Evolutionary conservation across 2,113 vertebrate genomes (phyloP).

Genomic region (Salvator merianae): DNA sequence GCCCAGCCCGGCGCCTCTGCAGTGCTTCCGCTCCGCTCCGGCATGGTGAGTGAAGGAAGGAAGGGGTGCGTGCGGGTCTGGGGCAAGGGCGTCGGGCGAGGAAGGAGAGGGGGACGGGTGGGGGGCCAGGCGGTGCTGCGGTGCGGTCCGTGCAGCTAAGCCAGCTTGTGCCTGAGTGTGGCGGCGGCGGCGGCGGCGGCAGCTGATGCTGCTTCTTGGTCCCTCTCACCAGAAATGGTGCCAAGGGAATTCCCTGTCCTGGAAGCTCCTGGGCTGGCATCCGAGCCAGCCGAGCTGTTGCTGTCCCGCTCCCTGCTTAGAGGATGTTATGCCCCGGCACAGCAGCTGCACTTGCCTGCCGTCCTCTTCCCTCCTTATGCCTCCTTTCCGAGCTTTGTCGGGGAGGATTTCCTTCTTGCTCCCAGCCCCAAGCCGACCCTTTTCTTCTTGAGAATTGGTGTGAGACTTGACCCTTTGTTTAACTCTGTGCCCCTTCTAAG

Average conservation of each 20-base stretch:
- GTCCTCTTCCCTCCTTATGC: neutral
- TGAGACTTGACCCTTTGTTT: neutral
- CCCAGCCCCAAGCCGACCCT: neutral
- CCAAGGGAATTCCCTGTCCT: conserved; percentile 27
- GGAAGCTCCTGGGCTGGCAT: neutral
- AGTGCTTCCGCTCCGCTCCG: conserved; percentile 25
- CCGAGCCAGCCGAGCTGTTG: neutral
- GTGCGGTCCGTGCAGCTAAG: neutral
- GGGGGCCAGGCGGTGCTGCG: neutral
- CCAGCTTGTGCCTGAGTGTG: neutral
- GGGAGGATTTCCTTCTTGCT: neutral
- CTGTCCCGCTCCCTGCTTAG: neutral
- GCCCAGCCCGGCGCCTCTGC: conserved; percentile 2
- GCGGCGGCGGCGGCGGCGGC: neutral
- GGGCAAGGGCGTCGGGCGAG: neutral
- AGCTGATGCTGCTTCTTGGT: neutral
- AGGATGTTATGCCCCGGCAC: neutral
- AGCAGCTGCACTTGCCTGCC: neutral
- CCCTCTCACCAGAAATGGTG: neutral
- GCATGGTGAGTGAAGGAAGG: conserved; percentile 31
- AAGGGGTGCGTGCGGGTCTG: neutral
- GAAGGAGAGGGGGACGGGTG: neutral
- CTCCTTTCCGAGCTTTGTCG: neutral
- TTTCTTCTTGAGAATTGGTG: neutral
- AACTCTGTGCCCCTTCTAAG: neutral